Base-by-base conservation (phyloP, 2,797 vertebrate species). In the Dermochelys coriacea region DNA sequence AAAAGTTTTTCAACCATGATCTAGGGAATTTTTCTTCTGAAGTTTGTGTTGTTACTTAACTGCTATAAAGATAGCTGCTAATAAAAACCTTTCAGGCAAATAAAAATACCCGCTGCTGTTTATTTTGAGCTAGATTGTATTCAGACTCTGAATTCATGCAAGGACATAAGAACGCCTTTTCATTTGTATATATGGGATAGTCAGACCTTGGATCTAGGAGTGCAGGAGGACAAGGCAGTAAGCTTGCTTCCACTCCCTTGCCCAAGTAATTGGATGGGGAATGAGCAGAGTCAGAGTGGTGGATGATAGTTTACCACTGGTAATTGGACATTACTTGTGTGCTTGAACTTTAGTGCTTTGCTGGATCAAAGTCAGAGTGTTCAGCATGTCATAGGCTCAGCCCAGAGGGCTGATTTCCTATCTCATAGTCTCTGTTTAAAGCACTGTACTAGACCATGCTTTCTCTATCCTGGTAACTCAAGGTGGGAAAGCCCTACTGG, bases 1-100 rank as follows among this genome's bases (percentile, higher is more conserved):
- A 94, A 85, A 71, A 59, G 74, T 0, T 0, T 78, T 51, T 90
- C 82, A 80, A 45, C 23, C 34, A 82, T 45, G 27, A 3, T 68
- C 25, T 82, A 61, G 16, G 2, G 19, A 15, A 68, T 80, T 12
- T 95, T 93, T 59, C 14, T 90, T 59, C 41, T 86, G 34, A 91
- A 80, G 23, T 87, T 91, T 93, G 27, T 4, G 85, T 94, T 96
- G 64, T 86, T 74, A 78, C 34, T 61, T 10, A 41, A 49, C 82
- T 86, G 29, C 64, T 86, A 45, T 21, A 86, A 91, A 1, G 88
- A 45, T 49, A 77, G 11, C 29, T 90, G 5, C 12, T 85, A 54
- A 80, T 50, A 91, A 51, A 68, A 77, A 71, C 2, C 4, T 47
- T 77, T 41, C 37, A 68, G 55, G 29, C 6, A 19, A 93, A 83